Evolutionary conservation across 2,797 vertebrate genomes (phyloP).

Genomic region (Astyanax mexicanus): DNA sequence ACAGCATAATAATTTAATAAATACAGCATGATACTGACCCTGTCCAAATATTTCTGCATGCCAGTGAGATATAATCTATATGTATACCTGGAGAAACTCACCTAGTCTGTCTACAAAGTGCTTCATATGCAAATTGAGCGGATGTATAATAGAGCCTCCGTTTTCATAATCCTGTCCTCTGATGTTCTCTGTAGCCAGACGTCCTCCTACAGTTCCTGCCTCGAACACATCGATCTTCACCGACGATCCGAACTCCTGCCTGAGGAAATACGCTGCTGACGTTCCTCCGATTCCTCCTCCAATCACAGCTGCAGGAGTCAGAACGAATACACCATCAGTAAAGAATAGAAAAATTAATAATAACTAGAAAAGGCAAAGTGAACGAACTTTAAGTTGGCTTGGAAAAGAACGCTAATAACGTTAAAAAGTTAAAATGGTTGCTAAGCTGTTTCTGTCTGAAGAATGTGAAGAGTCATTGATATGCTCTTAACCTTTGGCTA

Average conservation of each 20-base stretch:
- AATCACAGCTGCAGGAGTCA: conserved; percentile 82
- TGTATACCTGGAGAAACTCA: conserved; percentile 58
- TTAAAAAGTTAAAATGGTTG: no score
- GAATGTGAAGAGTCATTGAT: no score
- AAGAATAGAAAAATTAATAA: background rate
- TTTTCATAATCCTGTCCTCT: conserved; percentile 84
- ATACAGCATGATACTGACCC: no score
- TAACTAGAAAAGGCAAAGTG: no score
- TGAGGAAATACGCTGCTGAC: conserved; percentile 85
- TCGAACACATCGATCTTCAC: conserved; percentile 90
- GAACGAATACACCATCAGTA: no score
- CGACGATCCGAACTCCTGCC: conserved; percentile 86
- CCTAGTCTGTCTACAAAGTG: conserved; percentile 89
- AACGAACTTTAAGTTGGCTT: no score
- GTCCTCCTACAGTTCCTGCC: conserved; percentile 82
- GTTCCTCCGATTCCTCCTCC: conserved; percentile 91
- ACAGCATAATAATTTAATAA: no score
- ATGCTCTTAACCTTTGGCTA: no score
- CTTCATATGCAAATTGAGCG: conserved; percentile 97
- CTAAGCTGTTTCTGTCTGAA: no score
- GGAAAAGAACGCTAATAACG: no score
- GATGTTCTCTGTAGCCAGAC: conserved; percentile 82
- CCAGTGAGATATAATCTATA: no score
- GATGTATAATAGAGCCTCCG: conserved; percentile 87
- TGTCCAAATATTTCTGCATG: no score